Evolutionary conservation across 2,888 invertebrate species (phyloP).

Genomic region (Willowsia nigromaculata): DNA sequence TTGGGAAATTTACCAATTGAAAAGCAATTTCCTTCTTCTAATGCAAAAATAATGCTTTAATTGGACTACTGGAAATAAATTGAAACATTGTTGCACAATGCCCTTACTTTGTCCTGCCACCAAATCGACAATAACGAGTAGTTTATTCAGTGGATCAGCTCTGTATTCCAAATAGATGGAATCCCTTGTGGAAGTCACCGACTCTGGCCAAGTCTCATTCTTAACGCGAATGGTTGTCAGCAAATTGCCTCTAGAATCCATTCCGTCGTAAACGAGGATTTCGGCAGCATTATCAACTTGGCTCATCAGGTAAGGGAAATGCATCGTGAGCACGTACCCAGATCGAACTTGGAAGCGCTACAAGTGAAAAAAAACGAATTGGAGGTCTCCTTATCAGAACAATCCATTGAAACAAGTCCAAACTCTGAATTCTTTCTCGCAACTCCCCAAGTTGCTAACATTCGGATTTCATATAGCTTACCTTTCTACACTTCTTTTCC

Average conservation of each 20-base stretch:
- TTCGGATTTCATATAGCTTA: conserved; percentile 78
- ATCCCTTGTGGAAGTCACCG: conserved; percentile 90
- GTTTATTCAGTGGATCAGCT: conserved; percentile 87
- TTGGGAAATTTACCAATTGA: neutral
- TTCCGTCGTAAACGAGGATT: conserved; percentile 90
- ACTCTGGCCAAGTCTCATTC: conserved; percentile 93
- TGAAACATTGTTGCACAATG: too few relatives aligned
- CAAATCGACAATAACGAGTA: conserved; percentile 89
- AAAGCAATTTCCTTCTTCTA: neutral
- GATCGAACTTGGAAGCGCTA: conserved; percentile 81
- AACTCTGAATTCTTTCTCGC: neutral
- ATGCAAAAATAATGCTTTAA: conserved; percentile 8
- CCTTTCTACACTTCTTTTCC: conserved; percentile 87
- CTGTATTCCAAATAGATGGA: conserved; percentile 90
- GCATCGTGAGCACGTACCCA: conserved; percentile 91
- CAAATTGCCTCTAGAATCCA: conserved; percentile 86
- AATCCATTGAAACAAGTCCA: too few relatives aligned
- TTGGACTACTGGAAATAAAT: neutral
- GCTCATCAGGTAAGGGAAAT: conserved; percentile 90
- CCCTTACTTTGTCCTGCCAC: conserved; percentile 87
- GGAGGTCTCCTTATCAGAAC: neutral
- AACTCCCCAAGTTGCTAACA: neutral
- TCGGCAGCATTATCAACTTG: conserved; percentile 84
- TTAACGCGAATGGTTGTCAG: conserved; percentile 87
- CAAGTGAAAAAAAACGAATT: conserved; percentile 5